Evolutionary conservation across 2,888 invertebrate species (phyloP).

Genomic region (Phasia obesa): DNA sequence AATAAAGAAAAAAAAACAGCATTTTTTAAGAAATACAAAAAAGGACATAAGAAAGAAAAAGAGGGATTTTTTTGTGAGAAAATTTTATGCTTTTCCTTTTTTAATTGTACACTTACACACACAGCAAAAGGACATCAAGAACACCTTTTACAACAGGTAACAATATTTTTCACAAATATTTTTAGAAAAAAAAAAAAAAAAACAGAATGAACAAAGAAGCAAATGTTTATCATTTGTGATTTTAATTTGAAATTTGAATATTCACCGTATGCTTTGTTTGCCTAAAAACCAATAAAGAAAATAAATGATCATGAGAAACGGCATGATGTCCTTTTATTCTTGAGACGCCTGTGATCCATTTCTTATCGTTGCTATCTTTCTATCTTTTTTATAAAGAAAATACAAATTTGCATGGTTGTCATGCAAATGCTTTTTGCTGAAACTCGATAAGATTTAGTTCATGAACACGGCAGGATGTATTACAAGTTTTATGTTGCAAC

Average conservation of each 20-base stretch:
- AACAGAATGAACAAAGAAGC: slow-evolving; percentile 32
- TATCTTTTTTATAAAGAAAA: slow-evolving; percentile 1
- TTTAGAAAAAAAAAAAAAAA: slow-evolving; percentile 29
- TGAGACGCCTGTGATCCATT: slow-evolving; percentile 47
- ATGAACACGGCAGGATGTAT: slow-evolving; percentile 43
- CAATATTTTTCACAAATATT: slow-evolving; percentile 18
- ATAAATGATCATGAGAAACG: slow-evolving; percentile 48
- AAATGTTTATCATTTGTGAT: slow-evolving; percentile 53
- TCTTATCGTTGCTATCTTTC: slow-evolving; percentile 40
- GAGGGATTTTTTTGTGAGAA: slow-evolving; percentile 52
- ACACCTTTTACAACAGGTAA: slow-evolving; percentile 68
- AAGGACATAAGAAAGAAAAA: slow-evolving; percentile 16
- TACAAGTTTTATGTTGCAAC: slow-evolving; percentile 6
- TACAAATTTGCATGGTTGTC: slow-evolving; percentile 51
- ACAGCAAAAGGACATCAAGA: slow-evolving; percentile 59
- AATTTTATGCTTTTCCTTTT: slow-evolving; percentile 53
- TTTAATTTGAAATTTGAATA: slow-evolving; percentile 65
- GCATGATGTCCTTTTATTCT: slow-evolving; percentile 46
- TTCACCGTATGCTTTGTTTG: slow-evolving; percentile 47
- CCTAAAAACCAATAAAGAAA: not conserved
- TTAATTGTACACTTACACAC: not conserved
- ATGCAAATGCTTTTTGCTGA: slow-evolving; percentile 26
- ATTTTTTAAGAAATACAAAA: slow-evolving; percentile 30
- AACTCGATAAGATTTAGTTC: slow-evolving; percentile 5
- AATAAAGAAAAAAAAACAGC: slow-evolving; percentile 30